phyloP scores from a whole-genome alignment of 2,888 invertebrate species.

The Falcaria lacertinaria region DNA sequence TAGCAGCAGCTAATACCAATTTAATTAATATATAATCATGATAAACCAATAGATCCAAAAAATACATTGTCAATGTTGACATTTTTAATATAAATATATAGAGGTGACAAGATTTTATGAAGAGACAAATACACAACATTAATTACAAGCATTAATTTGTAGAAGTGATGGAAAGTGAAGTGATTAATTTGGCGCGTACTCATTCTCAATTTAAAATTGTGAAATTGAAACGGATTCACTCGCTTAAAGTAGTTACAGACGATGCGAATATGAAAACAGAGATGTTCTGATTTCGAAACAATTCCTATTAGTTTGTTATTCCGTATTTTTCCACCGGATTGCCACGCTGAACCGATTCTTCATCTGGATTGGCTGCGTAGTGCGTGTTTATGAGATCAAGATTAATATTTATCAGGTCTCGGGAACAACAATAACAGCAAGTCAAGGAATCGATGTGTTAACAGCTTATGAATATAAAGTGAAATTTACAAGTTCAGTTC shows the following conservation, averaged over 20 bases:
- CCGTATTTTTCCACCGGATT: constrained; percentile 41
- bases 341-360: constrained; percentile 34
- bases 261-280: constrained; percentile 40
- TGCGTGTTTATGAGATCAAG: constrained; percentile 32
- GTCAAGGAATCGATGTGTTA: constrained; percentile 52
- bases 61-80: too few relatives aligned
- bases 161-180: constrained; percentile 49
- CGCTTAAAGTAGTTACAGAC: constrained; percentile 20
- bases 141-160: constrained; percentile 27
- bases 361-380: constrained; percentile 33
- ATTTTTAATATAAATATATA: too few relatives aligned
- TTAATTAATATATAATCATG: too few relatives aligned
- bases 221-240: constrained; percentile 55
- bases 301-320: constrained; percentile 38
- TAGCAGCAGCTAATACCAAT: too few relatives aligned
- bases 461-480: constrained; percentile 63
- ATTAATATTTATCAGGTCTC: constrained; percentile 67
- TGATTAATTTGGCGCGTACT: constrained; percentile 49
- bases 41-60: too few relatives aligned
- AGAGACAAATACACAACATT: too few relatives aligned
- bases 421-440: constrained; percentile 49
- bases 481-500: constrained; percentile 44
- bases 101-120: too few relatives aligned
- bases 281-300: constrained; percentile 43
- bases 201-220: constrained; percentile 44